A percentile compares a stretch with the other conserved stretches of the same genome.
Conservation (phyloP, 2,888 invertebrate genomes). For the Teleogryllus oceanicus region DNA sequence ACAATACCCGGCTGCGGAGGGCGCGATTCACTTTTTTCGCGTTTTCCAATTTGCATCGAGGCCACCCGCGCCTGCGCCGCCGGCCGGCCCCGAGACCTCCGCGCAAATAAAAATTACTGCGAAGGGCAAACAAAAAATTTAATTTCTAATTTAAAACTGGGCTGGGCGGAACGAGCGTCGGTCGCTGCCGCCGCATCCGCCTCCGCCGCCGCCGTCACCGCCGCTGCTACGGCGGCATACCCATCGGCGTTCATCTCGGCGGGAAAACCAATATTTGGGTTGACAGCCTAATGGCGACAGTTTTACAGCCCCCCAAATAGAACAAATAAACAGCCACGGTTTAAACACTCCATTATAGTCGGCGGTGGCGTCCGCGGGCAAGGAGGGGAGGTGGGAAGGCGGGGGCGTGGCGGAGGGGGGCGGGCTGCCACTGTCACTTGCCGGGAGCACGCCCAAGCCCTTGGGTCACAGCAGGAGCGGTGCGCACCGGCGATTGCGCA, state of each 20-base stretch:
- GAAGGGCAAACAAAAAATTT: background rate
- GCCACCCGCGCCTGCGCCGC: background rate
- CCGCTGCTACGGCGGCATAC: background rate
- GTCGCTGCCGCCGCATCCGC: no score
- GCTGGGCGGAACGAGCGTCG: background rate
- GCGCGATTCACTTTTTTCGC: background rate
- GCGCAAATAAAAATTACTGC: background rate
- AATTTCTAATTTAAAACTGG: slow-evolving; percentile 18
- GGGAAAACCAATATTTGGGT: slow-evolving; percentile 9
- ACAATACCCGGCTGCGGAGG: background rate
- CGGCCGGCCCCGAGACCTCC: background rate
- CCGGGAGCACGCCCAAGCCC: no score
- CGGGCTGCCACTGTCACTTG: no score
- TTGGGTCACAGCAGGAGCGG: no score
- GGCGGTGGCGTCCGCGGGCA: no score
- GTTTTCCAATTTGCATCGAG: background rate
- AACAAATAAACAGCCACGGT: slow-evolving; percentile 9
- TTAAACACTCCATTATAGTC: background rate
- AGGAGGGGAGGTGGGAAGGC: no score
- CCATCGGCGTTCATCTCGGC: background rate
- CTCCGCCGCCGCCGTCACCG: no score
- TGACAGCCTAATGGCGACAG: slow-evolving; percentile 18
- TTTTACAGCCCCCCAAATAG: slow-evolving; percentile 7
- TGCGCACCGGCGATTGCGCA: no score
- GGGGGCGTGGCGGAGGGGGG: no score